Evolutionary conservation across 2,113 vertebrate genomes (phyloP), one percentile per base, ranked within the genome.

Genomic region (Ochotona curzoniae): DNA sequence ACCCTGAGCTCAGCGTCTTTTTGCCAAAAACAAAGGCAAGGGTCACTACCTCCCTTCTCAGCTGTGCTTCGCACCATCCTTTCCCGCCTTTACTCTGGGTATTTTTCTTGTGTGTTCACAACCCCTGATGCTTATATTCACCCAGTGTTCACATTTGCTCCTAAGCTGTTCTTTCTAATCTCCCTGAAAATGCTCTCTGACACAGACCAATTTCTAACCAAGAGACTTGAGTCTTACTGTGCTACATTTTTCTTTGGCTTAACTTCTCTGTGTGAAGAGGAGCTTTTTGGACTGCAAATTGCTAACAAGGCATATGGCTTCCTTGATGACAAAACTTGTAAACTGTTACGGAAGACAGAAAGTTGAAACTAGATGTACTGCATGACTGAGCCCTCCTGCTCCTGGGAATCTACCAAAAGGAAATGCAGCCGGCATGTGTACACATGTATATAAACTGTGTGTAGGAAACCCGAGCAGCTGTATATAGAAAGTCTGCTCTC

Each of bases 221-320:
- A 47, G n/a, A 85, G 30, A 57, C 1, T 17, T 9, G 26, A 60
- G 23, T 54, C 64, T 28, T 66, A 20, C 4, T 78, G 35, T 85
- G 83, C 66, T 90, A 66, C 23, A 14, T 79, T 84, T 6, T 92
- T 67, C 70, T 70, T n/a, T 61, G 28, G 76, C 35, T 88, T 74
- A 73, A n/a, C 66, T 74, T 60, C 10, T 64, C 32, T 79, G n/a
- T 47, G n/a, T 78, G 32, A 84, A 84, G 30, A 90, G 12, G n/a
- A 90, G 47, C 13, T 81, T 63, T 44, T 83, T 64, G 28, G 73
- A 69, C 64, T 73, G 7, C 60, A 30, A 81, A 67, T 51, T 14
- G 32, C 69, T 61, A 93, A 23, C 30, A 60, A 80, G 76, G 67
- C 23, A 80, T 21, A 26, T 7, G 11, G 49, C 61, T 93, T 91